These are phyloP conservation scores for Typhlichthys subterraneus DNA, from an alignment of 2,797 vertebrate species.

Conservation along the genomic window DNA sequence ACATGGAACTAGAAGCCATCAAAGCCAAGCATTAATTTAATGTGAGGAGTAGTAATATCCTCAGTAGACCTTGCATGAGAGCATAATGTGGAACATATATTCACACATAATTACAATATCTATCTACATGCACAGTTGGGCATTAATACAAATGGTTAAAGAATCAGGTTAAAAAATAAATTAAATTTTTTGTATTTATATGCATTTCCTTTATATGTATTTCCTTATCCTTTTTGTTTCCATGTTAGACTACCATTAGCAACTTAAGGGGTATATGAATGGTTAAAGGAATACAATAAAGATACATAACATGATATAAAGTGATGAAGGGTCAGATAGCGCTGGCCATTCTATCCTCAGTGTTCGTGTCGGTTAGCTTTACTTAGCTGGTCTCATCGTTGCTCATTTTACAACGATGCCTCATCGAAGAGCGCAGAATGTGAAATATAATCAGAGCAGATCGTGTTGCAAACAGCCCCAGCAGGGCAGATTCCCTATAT, in stretches of 20 bases:
- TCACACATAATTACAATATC: too few relatives aligned
- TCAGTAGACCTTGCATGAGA: not conserved
- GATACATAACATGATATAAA: not conserved
- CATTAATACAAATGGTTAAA: too few relatives aligned
- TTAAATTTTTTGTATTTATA: too few relatives aligned
- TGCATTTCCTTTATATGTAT: too few relatives aligned
- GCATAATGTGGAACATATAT: too few relatives aligned
- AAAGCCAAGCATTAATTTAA: too few relatives aligned
- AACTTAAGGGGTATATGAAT: too few relatives aligned
- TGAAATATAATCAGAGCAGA: conserved; percentile 55
- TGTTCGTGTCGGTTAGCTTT: conserved; percentile 5
- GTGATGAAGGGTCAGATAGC: conserved; percentile 6
- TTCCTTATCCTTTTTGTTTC: too few relatives aligned
- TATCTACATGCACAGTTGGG: too few relatives aligned
- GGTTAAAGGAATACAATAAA: not conserved
- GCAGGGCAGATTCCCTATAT: conserved; percentile 26
- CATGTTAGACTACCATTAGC: too few relatives aligned
- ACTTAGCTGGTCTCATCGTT: conserved; percentile 8
- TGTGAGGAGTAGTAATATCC: too few relatives aligned
- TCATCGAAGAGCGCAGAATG: conserved; percentile 10
- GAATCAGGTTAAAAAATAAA: too few relatives aligned
- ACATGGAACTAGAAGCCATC: not conserved
- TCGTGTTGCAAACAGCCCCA: conserved; percentile 26
- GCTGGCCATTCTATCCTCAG: conserved; percentile 18
- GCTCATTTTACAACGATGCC: conserved; percentile 8